Conservation (phyloP, 2,797 vertebrate genomes). For the Clarias laeviceps region DNA sequence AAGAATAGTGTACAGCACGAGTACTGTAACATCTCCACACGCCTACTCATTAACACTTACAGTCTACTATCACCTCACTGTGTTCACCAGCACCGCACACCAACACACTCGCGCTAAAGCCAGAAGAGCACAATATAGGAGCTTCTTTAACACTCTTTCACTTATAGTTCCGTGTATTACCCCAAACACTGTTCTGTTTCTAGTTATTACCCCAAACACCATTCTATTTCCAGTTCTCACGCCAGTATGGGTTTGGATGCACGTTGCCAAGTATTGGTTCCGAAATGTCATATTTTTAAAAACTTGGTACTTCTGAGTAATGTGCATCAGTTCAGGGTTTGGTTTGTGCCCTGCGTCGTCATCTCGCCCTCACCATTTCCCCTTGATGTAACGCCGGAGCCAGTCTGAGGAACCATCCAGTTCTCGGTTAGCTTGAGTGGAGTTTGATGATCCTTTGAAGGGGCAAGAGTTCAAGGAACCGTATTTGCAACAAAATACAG, state of each 20-base stretch:
- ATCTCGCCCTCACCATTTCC: not conserved
- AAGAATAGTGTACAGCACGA: constrained; percentile 63
- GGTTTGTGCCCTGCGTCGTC: not conserved
- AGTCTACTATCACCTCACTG: constrained; percentile 38
- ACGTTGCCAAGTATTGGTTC: too few species aligned
- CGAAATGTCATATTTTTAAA: not conserved
- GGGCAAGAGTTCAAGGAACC: not conserved
- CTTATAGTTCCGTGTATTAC: not conserved
- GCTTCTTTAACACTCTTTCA: not conserved
- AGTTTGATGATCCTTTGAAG: not conserved
- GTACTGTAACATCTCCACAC: constrained; percentile 69
- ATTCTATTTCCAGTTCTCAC: not conserved
- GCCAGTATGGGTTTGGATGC: too few species aligned
- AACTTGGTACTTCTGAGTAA: not conserved
- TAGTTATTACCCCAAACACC: not conserved
- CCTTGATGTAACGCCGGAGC: not conserved
- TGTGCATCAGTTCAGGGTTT: not conserved
- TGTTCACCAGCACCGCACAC: constrained; percentile 12
- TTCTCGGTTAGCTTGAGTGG: not conserved
- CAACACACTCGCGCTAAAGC: not conserved
- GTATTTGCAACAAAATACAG: not conserved
- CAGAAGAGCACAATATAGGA: not conserved
- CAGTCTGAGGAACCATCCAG: not conserved
- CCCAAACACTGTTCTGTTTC: not conserved
- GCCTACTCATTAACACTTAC: constrained; percentile 69